Conservation (phyloP, 2,888 invertebrate species). For the Hanleya hanleyi region DNA sequence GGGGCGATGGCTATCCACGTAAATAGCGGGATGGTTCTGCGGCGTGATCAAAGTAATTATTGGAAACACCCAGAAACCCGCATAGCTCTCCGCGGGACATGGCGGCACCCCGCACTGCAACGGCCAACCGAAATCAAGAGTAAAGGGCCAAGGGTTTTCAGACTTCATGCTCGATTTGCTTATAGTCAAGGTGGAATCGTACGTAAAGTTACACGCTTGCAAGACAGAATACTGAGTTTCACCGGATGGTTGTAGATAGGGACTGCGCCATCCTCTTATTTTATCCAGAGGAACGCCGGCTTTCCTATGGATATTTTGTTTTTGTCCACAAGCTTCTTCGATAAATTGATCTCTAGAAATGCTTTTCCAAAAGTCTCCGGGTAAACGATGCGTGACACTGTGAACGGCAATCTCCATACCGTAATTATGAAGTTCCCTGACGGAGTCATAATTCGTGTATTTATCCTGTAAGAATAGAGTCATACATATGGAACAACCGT, state of each 20-base stretch:
- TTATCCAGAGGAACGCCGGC: not conserved
- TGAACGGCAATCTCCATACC: slow-evolving; percentile 99
- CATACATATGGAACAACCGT: slow-evolving; percentile 84
- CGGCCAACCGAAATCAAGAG: slow-evolving; percentile 80
- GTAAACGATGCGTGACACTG: slow-evolving; percentile 79
- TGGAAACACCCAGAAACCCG: slow-evolving; percentile 80
- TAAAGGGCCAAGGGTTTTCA: slow-evolving; percentile 85
- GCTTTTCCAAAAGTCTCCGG: slow-evolving; percentile 12
- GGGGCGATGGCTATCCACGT: slow-evolving; percentile 50
- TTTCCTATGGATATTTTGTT: slow-evolving; percentile 42
- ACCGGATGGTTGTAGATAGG: slow-evolving; percentile 16
- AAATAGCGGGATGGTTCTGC: slow-evolving; percentile 43
- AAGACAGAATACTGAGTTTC: slow-evolving; percentile 11
- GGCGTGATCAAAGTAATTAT: slow-evolving; percentile 70
- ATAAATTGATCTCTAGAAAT: slow-evolving; percentile 85
- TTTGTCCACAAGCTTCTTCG: slow-evolving; percentile 87
- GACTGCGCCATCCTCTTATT: slow-evolving; percentile 15
- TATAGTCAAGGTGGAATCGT: slow-evolving; percentile 14
- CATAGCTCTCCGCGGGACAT: slow-evolving; percentile 42
- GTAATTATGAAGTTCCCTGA: slow-evolving; percentile 93
- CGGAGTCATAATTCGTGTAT: slow-evolving; percentile 99
- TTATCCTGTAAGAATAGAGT: slow-evolving; percentile 99
- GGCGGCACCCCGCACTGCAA: slow-evolving; percentile 11
- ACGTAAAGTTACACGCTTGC: slow-evolving; percentile 8
- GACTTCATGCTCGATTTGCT: not conserved